Evolutionary conservation across 2,888 invertebrate genomes (phyloP).

Genomic region (Hydraecia micacea): DNA sequence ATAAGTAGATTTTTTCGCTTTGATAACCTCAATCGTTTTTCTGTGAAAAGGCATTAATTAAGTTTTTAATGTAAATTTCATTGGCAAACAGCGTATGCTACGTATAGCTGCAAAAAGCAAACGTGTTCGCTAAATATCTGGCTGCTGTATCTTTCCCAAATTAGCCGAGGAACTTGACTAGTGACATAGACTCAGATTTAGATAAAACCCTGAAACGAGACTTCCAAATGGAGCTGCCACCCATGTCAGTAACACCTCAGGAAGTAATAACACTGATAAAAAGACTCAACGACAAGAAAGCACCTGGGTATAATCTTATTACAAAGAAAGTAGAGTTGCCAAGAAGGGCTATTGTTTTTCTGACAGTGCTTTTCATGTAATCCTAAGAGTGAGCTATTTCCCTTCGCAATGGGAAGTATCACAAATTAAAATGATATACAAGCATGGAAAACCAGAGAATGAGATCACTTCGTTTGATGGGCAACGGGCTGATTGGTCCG

Average conservation of each 20-base stretch:
- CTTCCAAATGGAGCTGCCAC: neutral
- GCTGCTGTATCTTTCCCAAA: neutral
- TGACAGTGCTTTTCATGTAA: neutral
- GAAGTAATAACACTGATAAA: neutral
- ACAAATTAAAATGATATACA: neutral
- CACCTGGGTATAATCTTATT: neutral
- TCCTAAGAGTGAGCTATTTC: neutral
- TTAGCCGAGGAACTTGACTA: neutral
- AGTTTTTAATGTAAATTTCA: neutral
- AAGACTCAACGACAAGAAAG: neutral
- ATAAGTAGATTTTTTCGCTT: neutral
- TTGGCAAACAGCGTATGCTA: neutral
- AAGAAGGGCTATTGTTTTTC: neutral
- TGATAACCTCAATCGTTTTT: slow-evolving; percentile 6
- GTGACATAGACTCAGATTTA: neutral
- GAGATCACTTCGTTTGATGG: neutral
- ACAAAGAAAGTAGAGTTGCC: neutral
- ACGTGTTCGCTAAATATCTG: neutral
- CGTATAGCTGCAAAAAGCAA: neutral
- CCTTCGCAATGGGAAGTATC: neutral
- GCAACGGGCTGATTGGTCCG: too few relatives aligned
- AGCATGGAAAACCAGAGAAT: neutral
- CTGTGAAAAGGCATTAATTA: neutral
- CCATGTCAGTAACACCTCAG: neutral
- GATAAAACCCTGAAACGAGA: neutral